Evolutionary conservation across 1,140 invertebrate species (phyloP), one percentile per base, ranked within the genome.

Genomic region (Drosophila littoralis): DNA sequence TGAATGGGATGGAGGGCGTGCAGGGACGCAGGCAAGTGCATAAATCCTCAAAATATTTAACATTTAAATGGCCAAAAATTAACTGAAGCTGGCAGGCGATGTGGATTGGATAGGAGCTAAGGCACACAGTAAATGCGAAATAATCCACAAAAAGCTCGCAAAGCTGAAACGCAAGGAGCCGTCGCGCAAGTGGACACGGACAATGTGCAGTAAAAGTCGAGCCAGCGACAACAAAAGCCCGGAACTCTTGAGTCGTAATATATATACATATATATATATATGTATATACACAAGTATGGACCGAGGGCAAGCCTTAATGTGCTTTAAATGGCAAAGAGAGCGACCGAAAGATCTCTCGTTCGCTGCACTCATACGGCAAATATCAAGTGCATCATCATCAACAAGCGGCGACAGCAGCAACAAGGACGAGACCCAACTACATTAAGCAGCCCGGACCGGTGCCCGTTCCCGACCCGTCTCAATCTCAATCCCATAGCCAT

Each of bases 361-460:
- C 15, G 54, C 40, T 76, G 83, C 82, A 86, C 82, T 86, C 79
- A 82, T 69, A 88, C 83, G 67, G 75, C 79, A 86, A 88, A 88
- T 88, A 86, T 86, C 83, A 86, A 86, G 82, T 86, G 82, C 82
- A 86, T 81, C 79, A 79, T 86, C 81, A 84, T 85, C 77, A 67
- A 59, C 65, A 67, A 67, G 71, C 46, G 50, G 50, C 57, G 40
- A 59, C 73, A 64, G 69, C 74, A 73, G 67, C 57, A 57, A 69
- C 15, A 52, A 65, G 74, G 61, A 70, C 81, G 57, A 75, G 58
- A 61, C n/a, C 38, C 61, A 77, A 74, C 75, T 70, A 79, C 78
- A 77, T 75, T 84, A 79, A 80, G 45, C 66, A 52, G 52, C 54
- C 42, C 65, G 45, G 48, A 52, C 46, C 36, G 28, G 6, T 9